These are phyloP conservation scores for Lagria hirta DNA, from an alignment of 2,888 invertebrate species.

Conservation along the genomic window DNA sequence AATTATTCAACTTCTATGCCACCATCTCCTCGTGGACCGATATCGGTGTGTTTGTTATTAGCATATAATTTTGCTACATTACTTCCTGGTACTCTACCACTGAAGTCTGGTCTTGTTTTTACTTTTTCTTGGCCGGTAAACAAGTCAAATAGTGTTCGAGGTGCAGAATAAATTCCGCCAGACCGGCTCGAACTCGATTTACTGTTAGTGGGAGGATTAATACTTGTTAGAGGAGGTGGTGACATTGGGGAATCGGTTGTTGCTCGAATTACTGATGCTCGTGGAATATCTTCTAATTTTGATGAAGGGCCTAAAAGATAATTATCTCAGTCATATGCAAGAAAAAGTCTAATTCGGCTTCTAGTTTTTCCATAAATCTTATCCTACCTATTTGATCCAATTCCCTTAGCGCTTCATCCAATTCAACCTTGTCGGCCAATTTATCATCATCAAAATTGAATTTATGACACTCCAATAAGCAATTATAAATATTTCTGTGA, in stretches of 20 bases:
- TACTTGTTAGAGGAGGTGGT: slow-evolving; percentile 63
- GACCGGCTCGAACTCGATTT: slow-evolving; percentile 35
- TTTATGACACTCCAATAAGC: slow-evolving; percentile 74
- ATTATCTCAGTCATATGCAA: no score
- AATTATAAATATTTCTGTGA: slow-evolving; percentile 77
- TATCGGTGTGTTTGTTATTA: slow-evolving; percentile 61
- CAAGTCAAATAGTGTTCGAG: slow-evolving; percentile 64
- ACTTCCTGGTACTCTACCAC: slow-evolving; percentile 58
- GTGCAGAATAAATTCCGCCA: slow-evolving; percentile 47
- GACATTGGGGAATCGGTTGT: slow-evolving; percentile 87
- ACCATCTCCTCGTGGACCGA: slow-evolving; percentile 52
- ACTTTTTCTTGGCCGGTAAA: slow-evolving; percentile 64
- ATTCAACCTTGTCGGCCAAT: slow-evolving; percentile 60
- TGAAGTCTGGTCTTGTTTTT: slow-evolving; percentile 59
- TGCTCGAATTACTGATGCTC: slow-evolving; percentile 65
- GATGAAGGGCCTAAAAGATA: slow-evolving; percentile 37
- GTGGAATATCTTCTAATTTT: slow-evolving; percentile 40
- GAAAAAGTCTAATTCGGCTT: background rate
- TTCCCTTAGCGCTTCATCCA: slow-evolving; percentile 62
- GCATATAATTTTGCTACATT: slow-evolving; percentile 72
- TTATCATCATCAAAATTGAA: slow-evolving; percentile 62
- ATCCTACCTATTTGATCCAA: slow-evolving; percentile 57
- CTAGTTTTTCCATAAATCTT: background rate
- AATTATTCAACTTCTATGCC: slow-evolving; percentile 47
- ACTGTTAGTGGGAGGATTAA: slow-evolving; percentile 39